Base-by-base conservation (phyloP, 2,888 invertebrate species). In the Synergus japonicus region DNA sequence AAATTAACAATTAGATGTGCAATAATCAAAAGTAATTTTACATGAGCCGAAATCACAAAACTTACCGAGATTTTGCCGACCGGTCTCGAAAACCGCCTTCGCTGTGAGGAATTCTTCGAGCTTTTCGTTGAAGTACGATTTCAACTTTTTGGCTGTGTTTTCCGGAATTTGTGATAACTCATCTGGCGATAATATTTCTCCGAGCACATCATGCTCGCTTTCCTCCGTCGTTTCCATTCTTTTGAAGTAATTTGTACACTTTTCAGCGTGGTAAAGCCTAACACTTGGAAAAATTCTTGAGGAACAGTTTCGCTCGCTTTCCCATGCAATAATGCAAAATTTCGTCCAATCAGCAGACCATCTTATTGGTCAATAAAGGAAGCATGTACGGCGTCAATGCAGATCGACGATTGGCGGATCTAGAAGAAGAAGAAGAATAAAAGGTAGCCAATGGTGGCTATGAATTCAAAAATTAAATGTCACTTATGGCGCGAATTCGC, bases 91-190 rank as follows among this genome's bases (percentile, higher is more conserved):
- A 46, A 96, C 93, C 4, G 96, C 96, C 92, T 95, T 96, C 44
- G 95, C 94, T 79, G 95, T 96, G 87, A 96, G 93, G 85, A 95
- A 95, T 90, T 96, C 95, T 87, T 96, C 96, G 89, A 95, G 95
- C 90, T 95, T 95, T 79, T 94, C 93, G 73, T 93, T 93, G 77
- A 95, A 93, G 87, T 93, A 94, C 54, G 90, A 91, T 86, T 95
- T 95, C 63, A 97, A 93, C 92, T 96, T 96, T 85, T 93, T 91
- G 43, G 93, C 93, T 82, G 94, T 92, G 86, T 92, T 93, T 80
- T 92, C 90, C 79, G 95, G 94, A 81, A 95, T 93, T 85, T 92
- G 92, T 73, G 92, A 90, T 90, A 94, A 93, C 91, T 95, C 95
- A 78, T 94, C 93, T 15, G 90, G 90, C 49, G 92, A 93, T 85